phyloP scores from a whole-genome alignment of 1,140 invertebrate genomes.

The Nasonia giraulti region DNA sequence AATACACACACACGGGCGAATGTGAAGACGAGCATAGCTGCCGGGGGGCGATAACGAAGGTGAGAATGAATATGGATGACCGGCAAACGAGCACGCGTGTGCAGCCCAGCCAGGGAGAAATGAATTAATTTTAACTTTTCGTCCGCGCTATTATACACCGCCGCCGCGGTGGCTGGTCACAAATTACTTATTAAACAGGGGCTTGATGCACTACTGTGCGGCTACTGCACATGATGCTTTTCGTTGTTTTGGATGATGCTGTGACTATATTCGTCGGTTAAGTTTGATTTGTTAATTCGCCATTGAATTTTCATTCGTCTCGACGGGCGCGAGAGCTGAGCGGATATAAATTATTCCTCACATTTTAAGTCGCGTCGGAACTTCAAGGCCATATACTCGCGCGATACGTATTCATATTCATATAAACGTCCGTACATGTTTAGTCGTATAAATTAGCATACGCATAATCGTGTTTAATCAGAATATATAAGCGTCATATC shows the following conservation, averaged over 20 bases:
- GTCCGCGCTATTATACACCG: background rate
- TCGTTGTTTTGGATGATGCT: background rate
- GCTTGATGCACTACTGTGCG: background rate
- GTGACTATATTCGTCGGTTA: background rate
- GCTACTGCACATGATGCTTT: background rate
- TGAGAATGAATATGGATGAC: slow-evolving; percentile 53
- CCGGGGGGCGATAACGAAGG: slow-evolving; percentile 36
- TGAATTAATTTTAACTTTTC: slow-evolving; percentile 55
- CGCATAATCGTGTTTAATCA: slow-evolving; percentile 7
- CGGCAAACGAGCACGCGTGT: slow-evolving; percentile 33
- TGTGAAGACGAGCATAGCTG: slow-evolving; percentile 26
- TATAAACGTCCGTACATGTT: background rate
- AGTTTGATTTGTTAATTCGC: background rate
- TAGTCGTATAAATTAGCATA: slow-evolving; percentile 15
- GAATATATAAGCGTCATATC: background rate
- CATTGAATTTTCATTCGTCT: background rate
- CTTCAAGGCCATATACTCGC: too few relatives aligned
- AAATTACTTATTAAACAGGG: slow-evolving; percentile 41
- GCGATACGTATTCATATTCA: slow-evolving; percentile 2
- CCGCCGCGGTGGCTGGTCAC: background rate
- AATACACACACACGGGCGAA: background rate
- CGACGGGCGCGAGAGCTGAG: too few relatives aligned
- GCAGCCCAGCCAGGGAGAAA: slow-evolving; percentile 34
- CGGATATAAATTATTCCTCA: background rate
- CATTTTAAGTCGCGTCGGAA: background rate